phyloP scores from a whole-genome alignment of 2,797 vertebrate species.

The Somateria mollissima region DNA sequence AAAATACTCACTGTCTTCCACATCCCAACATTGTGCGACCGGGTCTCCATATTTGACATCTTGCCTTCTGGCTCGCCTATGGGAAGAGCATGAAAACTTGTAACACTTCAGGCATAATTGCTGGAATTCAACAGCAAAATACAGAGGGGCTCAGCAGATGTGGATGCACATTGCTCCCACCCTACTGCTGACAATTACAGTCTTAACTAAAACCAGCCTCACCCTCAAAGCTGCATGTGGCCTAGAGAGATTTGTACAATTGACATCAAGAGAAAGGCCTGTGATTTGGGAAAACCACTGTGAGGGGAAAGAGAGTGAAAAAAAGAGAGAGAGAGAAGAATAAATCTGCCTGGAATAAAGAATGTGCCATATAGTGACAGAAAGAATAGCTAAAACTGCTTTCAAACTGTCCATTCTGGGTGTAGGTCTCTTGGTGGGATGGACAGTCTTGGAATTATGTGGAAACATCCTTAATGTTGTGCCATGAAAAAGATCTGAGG shows the following conservation, averaged over 20 bases:
- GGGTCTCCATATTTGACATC: constrained; percentile 97
- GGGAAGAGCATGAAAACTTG: constrained; percentile 59
- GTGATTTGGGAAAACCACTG: constrained; percentile 51
- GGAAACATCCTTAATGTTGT: neutral
- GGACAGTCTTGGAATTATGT: neutral
- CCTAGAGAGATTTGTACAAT: constrained; percentile 63
- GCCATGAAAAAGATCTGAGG: neutral
- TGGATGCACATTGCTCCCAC: constrained; percentile 5
- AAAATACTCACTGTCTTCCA: constrained; percentile 89
- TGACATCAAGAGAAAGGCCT: constrained; percentile 56
- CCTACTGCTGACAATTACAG: constrained; percentile 24
- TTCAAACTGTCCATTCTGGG: neutral
- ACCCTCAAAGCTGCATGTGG: constrained; percentile 64
- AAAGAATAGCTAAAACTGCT: neutral
- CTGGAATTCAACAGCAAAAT: constrained; percentile 42
- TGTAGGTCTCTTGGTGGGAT: neutral
- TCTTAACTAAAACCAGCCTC: constrained; percentile 67
- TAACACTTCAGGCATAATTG: constrained; percentile 52
- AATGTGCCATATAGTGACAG: neutral
- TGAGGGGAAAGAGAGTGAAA: neutral
- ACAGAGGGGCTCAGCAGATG: constrained; percentile 36
- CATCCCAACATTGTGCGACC: constrained; percentile 94
- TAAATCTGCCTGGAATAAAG: neutral
- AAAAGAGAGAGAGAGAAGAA: neutral
- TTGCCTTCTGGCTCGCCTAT: constrained; percentile 93